These are phyloP conservation scores for Serranochromis macrocephalus DNA, from an alignment of 2,113 vertebrate genomes.

Conservation along the genomic window DNA sequence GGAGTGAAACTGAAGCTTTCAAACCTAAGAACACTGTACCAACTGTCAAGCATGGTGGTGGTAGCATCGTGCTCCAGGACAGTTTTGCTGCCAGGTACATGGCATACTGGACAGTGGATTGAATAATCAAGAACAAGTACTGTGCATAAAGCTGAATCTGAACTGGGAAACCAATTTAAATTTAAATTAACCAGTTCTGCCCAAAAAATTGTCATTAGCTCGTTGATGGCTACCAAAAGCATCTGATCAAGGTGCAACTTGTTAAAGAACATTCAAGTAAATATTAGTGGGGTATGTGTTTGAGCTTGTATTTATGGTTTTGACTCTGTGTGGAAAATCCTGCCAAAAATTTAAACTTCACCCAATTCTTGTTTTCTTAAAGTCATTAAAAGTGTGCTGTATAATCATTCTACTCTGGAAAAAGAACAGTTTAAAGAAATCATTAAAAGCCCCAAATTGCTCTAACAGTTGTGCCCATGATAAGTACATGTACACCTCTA, in stretches of 20 bases:
- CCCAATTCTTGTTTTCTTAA: neutral
- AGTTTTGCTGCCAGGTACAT: neutral
- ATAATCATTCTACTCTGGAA: neutral
- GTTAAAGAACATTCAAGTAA: neutral
- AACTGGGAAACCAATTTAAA: neutral
- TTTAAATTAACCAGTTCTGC: neutral
- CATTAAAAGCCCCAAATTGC: neutral
- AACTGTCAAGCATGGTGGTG: neutral
- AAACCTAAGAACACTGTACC: neutral
- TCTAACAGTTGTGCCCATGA: neutral
- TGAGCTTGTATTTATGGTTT: neutral
- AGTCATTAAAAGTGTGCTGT: neutral
- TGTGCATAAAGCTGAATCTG: neutral
- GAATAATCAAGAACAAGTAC: neutral
- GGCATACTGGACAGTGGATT: neutral
- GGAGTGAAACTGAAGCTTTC: neutral
- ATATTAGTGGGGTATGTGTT: neutral
- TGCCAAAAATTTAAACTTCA: neutral
- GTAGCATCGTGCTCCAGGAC: neutral
- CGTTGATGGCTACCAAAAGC: neutral
- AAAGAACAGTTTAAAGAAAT: neutral
- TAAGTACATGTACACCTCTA: neutral
- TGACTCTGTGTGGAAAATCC: neutral
- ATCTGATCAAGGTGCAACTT: neutral
- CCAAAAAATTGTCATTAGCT: neutral